Evolutionary conservation across 2,113 vertebrate species (phyloP).

Genomic region (Mustela nigripes): DNA sequence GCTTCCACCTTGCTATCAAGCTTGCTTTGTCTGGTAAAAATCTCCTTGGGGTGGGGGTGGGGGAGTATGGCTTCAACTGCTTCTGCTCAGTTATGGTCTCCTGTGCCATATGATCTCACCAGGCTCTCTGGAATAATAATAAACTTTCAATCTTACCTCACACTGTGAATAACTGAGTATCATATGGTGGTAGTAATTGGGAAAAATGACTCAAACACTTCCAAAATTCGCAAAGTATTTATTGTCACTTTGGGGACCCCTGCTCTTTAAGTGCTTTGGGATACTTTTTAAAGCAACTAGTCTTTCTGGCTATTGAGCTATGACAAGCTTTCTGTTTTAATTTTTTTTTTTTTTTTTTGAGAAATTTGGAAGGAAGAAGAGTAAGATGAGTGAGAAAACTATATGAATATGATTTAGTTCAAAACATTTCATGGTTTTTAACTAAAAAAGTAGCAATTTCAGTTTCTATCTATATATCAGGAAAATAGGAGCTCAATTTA

Average conservation of each 20-base stretch:
- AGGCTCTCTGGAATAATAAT: slow-evolving; percentile 49
- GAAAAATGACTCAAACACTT: slow-evolving; percentile 68
- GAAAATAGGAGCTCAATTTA: background rate
- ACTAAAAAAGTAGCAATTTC: background rate
- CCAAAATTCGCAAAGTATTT: slow-evolving; percentile 47
- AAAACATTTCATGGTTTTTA: background rate
- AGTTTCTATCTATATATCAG: background rate
- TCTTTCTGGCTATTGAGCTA: background rate
- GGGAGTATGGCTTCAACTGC: slow-evolving; percentile 12
- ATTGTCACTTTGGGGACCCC: background rate
- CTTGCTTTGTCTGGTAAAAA: background rate
- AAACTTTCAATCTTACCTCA: slow-evolving; percentile 70
- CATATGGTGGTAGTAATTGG: slow-evolving; percentile 71
- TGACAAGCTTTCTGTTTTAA: slow-evolving; percentile 6
- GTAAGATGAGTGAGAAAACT: background rate
- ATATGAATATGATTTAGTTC: background rate
- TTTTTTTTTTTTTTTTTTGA: background rate
- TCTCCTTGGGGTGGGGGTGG: background rate
- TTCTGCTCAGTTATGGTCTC: slow-evolving; percentile 34
- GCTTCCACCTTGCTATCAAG: background rate
- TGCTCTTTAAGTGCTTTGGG: background rate
- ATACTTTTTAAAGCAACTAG: slow-evolving; percentile 19
- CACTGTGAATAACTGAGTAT: slow-evolving; percentile 67
- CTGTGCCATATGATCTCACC: slow-evolving; percentile 66
- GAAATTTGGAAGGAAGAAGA: background rate